Evolutionary conservation across 2,797 vertebrate species (phyloP), one percentile per base, ranked within the genome.

Genomic region (Rhabdophis nuchalis): DNA sequence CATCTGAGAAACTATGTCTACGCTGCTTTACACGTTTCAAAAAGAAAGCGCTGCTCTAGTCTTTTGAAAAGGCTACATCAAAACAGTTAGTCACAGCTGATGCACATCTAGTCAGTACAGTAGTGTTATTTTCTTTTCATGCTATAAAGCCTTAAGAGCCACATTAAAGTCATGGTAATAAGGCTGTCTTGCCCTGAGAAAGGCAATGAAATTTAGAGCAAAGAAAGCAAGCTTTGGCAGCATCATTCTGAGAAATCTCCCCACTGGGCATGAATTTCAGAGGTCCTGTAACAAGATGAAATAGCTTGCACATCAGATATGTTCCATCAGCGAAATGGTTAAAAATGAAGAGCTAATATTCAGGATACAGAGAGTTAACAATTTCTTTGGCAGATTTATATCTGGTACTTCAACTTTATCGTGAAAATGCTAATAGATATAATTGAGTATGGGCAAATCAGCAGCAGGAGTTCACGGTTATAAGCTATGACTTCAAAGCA

Each of bases 1-100:
- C 98, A 98, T 98, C 98, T 98, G 98, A 98, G 97, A 97, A 97
- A 96, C 96, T 95, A 95, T 96, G 96, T 96, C 97, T 96, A 96
- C 97, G 97, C 96, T 94, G 97, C 97, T 97, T 97, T 97, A 97
- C 97, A 97, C 97, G 97, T 98, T 98, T 98, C 98, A 97, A 97
- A 97, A 97, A 97, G 96, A 96, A 97, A 97, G 95, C 95, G 96
- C 96, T 95, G 95, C 96, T 96, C 97, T 96, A 72, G 96, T 96
- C 96, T 96, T 97, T 96, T 96, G 92, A 96, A 93, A 96, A 97
- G 95, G 96, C 94, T 96, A 97, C 98, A 98, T 98, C 97, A 98
- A 98, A 98, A 98, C 98, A 98, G 96, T 97, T 95, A 92, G 96
- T 97, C 95, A 96, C 95, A 96, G 96, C 97, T 96, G 96, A 97